phyloP scores from a whole-genome alignment of 2,888 invertebrate species.

The Idaea biselata region DNA sequence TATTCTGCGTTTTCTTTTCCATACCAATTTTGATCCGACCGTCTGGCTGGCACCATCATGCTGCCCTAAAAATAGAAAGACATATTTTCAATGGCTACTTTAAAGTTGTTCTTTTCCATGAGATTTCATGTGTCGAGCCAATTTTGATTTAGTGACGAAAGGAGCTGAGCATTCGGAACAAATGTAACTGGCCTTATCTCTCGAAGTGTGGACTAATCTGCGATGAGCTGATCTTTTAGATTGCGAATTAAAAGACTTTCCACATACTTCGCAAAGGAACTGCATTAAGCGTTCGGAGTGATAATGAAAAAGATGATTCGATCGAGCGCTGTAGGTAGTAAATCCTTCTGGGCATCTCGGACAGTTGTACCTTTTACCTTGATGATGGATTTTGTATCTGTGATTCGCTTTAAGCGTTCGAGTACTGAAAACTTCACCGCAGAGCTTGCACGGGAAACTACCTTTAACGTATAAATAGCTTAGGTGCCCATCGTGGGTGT shows the following conservation, averaged over 20 bases:
- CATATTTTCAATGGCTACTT: conserved; percentile 19
- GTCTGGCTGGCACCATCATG: conserved; percentile 28
- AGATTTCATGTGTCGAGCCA: conserved; percentile 47
- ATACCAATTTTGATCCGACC: conserved; percentile 37
- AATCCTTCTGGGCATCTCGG: conserved; percentile 65
- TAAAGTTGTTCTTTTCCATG: conserved; percentile 32
- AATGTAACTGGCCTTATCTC: conserved; percentile 36
- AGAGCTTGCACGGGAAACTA: conserved; percentile 61
- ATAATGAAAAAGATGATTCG: conserved; percentile 58
- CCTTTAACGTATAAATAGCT: conserved; percentile 49
- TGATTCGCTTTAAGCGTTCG: conserved; percentile 59
- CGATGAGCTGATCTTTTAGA: conserved; percentile 59
- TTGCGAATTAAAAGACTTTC: conserved; percentile 53
- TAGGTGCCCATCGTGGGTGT: conserved; percentile 47
- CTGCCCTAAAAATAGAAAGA: conserved; percentile 49
- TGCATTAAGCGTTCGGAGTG: conserved; percentile 53
- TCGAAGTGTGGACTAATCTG: conserved; percentile 46
- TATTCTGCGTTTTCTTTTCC: conserved; percentile 48
- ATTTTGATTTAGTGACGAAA: conserved; percentile 52
- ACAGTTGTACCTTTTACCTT: conserved; percentile 62
- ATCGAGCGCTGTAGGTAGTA: conserved; percentile 58
- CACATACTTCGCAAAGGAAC: conserved; percentile 54
- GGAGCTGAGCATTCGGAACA: conserved; percentile 50
- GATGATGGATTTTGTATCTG: conserved; percentile 54
- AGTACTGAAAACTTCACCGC: conserved; percentile 55